A percentile compares a stretch with the other conserved stretches of the same genome.
Conservation (phyloP, 2,797 vertebrate genomes). For the Poeciliopsis infans region DNA sequence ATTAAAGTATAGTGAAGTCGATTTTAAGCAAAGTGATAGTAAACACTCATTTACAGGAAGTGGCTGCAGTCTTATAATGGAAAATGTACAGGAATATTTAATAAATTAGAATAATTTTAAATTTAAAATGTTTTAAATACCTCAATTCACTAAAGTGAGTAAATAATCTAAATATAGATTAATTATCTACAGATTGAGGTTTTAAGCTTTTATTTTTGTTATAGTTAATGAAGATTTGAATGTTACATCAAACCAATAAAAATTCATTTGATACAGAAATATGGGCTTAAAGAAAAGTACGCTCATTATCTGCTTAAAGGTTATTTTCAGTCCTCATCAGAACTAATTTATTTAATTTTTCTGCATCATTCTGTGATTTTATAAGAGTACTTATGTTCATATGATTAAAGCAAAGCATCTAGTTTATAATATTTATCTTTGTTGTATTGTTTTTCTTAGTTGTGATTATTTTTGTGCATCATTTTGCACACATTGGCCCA, state of each 20-base stretch:
- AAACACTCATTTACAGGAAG: not conserved
- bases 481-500: not conserved
- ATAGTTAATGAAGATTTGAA: not conserved
- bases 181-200: not conserved
- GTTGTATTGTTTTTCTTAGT: not conserved
- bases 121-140: not conserved
- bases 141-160: not conserved
- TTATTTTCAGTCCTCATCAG: not conserved
- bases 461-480: not conserved
- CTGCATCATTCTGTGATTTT: not conserved
- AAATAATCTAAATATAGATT: not conserved
- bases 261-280: not conserved
- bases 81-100: not conserved
- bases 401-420: not conserved
- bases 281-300: not conserved
- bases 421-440: not conserved
- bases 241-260: not conserved
- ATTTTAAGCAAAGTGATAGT: not conserved
- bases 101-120: not conserved
- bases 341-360: not conserved
- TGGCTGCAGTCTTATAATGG: not conserved
- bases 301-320: not conserved
- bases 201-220: not conserved
- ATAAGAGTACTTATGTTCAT: not conserved
- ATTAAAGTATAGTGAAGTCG: not conserved